Evolutionary conservation across 2,113 vertebrate genomes (phyloP), one percentile per base, ranked within the genome.

Genomic region (Thalassarche chlororhynchos): DNA sequence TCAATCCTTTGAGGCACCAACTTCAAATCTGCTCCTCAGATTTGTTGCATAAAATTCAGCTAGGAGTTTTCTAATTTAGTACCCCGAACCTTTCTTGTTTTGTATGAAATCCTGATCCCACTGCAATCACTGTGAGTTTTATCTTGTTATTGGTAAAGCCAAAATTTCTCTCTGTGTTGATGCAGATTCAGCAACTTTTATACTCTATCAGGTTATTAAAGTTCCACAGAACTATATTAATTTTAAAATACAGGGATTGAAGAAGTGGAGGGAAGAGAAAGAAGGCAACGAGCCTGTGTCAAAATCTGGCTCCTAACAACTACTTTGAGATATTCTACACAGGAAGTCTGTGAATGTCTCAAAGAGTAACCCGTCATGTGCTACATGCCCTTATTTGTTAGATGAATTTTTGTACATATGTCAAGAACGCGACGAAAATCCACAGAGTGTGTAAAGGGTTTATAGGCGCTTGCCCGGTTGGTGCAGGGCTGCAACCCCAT

Each of bases 351-450:
- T 77, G 34, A 34, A 34, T 66, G 52, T 58, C 55, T 72, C 40
- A 2, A 24, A 21, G 71, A 46, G 17, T 17, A 7, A 14, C 36
- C 34, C 28, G 3, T 71, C n/a, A 1, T 4, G 75, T 55, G 74
- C 84, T 14, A 2, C 47, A 2, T 15, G 46, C 54, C 57, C 44
- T 51, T 38, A 3, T 78, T 66, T 69, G 40, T 26, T 84, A 26
- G 32, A 34, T 47, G 75, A 7, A 3, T n/a, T 58, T 90, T n/a
- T 77, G 70, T 17, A 4, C 20, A 0, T 4, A 2, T 0, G 2
- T 69, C 15, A 32, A 6, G 57, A 36, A 1, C 0, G 0, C 0
- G 6, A 11, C 38, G 70, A 60, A 47, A 88, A 70, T 14, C 49
- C 0, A 0, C 7, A 1, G 14, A 1, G 57, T 9, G 21, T 5